A percentile compares a stretch with the other conserved stretches of the same genome.
Conservation (phyloP, 1,140 invertebrate species). For the Elymnias hypermnestra region DNA sequence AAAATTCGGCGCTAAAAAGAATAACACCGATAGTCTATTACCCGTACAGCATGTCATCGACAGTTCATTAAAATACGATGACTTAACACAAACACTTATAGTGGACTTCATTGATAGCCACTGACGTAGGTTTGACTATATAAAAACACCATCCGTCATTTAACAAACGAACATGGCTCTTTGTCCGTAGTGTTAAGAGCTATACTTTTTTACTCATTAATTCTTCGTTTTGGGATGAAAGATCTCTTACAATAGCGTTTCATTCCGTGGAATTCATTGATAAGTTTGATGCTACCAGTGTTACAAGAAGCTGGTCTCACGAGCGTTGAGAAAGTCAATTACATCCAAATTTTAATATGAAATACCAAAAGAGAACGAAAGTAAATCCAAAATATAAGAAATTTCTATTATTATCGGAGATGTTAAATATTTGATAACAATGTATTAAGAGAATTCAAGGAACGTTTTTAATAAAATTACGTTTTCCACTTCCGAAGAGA, state of each 20-base stretch:
- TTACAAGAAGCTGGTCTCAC: slow-evolving; percentile 65
- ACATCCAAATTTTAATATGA: slow-evolving; percentile 36
- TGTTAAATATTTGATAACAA: no score
- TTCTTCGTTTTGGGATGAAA: slow-evolving; percentile 58
- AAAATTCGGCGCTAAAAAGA: slow-evolving; percentile 71
- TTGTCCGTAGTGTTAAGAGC: slow-evolving; percentile 28
- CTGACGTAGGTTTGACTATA: slow-evolving; percentile 60
- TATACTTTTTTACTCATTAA: slow-evolving; percentile 33
- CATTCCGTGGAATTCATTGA: slow-evolving; percentile 74
- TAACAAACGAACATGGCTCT: slow-evolving; percentile 28
- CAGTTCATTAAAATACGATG: slow-evolving; percentile 74
- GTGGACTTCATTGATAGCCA: slow-evolving; percentile 73
- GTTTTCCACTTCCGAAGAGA: no score
- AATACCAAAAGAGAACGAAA: slow-evolving; percentile 35
- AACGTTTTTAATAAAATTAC: no score
- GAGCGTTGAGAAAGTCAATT: slow-evolving; percentile 56
- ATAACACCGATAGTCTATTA: slow-evolving; percentile 71
- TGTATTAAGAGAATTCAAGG: no score
- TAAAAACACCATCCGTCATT: slow-evolving; percentile 49
- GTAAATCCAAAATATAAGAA: slow-evolving; percentile 16
- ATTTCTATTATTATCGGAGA: no score
- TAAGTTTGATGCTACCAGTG: slow-evolving; percentile 72
- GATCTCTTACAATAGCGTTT: slow-evolving; percentile 68
- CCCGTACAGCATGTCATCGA: slow-evolving; percentile 72
- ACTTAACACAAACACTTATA: slow-evolving; percentile 70